phyloP scores from a whole-genome alignment of 2,113 vertebrate species.

The Garra rufa region DNA sequence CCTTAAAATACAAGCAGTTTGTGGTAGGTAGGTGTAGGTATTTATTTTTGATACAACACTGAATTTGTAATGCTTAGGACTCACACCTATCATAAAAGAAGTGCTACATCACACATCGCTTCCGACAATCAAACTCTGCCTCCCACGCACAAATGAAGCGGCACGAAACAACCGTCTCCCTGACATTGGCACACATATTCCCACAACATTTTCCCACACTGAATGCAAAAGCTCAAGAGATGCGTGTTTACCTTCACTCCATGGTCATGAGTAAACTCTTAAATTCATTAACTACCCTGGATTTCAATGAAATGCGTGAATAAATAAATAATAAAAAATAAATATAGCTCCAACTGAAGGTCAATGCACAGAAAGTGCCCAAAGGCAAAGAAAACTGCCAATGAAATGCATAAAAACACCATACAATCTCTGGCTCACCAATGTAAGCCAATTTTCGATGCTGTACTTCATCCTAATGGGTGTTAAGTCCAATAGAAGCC shows the following conservation, averaged over 20 bases:
- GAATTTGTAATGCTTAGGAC: not conserved
- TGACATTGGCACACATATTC: not conserved
- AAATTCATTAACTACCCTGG: not conserved
- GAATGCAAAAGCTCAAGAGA: constrained; percentile 26
- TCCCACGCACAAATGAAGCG: not conserved
- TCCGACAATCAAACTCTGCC: not conserved
- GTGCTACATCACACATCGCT: not conserved
- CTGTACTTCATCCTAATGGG: not conserved
- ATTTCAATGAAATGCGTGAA: not conserved
- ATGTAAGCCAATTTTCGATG: not conserved
- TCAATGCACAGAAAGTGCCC: not conserved
- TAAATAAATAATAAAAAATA: not conserved
- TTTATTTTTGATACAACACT: constrained; percentile 11
- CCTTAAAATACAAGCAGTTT: not conserved
- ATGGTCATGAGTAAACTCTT: not conserved
- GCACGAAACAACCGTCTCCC: constrained; percentile 3
- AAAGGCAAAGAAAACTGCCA: not conserved
- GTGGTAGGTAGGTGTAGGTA: not conserved
- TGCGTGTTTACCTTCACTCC: not conserved
- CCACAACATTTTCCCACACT: constrained; percentile 1
- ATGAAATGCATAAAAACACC: not conserved
- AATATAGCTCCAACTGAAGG: constrained; percentile 15
- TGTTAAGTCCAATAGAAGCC: not conserved
- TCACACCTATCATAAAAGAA: not conserved
- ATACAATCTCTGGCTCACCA: not conserved